phyloP scores from a whole-genome alignment of 2,797 vertebrate species.

The Acanthis flammea region DNA sequence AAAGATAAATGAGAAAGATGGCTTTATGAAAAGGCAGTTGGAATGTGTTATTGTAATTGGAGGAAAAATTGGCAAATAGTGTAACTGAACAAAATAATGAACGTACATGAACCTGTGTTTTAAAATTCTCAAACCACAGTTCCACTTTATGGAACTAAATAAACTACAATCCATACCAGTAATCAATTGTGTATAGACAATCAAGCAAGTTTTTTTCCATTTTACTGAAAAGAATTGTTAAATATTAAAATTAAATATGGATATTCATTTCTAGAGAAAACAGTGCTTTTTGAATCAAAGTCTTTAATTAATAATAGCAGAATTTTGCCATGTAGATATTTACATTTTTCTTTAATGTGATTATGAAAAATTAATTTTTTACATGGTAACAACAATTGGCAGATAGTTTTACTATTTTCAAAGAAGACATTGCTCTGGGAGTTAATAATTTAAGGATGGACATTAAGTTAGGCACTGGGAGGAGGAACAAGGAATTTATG shows the following conservation, averaged over 20 bases:
- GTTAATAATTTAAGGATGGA: neutral
- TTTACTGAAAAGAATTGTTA: neutral
- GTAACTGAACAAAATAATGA: slow-evolving; percentile 37
- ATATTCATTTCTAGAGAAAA: neutral
- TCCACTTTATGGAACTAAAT: slow-evolving; percentile 38
- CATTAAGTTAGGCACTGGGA: neutral
- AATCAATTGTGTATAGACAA: neutral
- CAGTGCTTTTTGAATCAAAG: neutral
- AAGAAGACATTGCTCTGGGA: neutral
- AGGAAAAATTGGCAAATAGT: slow-evolving; percentile 52
- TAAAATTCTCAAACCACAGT: slow-evolving; percentile 32
- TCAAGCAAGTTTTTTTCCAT: neutral
- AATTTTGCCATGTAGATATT: neutral
- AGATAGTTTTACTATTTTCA: neutral
- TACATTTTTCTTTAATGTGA: neutral
- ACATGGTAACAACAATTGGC: neutral
- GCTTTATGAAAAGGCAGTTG: slow-evolving; percentile 34
- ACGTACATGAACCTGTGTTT: slow-evolving; percentile 36
- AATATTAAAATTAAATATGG: neutral
- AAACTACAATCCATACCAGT: slow-evolving; percentile 1
- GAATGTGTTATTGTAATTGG: slow-evolving; percentile 34
- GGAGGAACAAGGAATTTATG: neutral
- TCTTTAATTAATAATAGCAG: neutral
- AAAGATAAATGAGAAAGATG: slow-evolving; percentile 34
- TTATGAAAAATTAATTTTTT: neutral